Base-by-base conservation (phyloP, 1,140 invertebrate genomes). In the Anagrus nilaparvatae region DNA sequence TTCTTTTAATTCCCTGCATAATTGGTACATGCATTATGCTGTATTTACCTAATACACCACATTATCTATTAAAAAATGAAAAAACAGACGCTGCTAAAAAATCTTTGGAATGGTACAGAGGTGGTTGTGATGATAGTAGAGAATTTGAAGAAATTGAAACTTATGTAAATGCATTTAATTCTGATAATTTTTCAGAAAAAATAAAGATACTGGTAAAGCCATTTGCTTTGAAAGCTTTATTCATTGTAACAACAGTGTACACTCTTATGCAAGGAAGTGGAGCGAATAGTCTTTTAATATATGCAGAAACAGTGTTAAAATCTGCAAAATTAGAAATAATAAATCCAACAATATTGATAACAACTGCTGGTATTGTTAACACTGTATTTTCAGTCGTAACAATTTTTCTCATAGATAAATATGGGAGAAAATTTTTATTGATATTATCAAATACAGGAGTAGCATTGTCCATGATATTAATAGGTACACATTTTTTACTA, bases 231-330 rank as follows among this genome's bases (percentile, higher is more conserved):
- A n/a, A n/a, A n/a, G n/a, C n/a, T n/a, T n/a, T n/a, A n/a, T n/a
- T n/a, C n/a, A n/a, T n/a, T n/a, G n/a, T n/a, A n/a, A n/a, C n/a
- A n/a, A n/a, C n/a, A n/a, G n/a, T n/a, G n/a, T 79, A 82, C 52
- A 65, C 78, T 5, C 78, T 83, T 13, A 81, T 87, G 56, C 81
- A 86, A 54, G 70, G 84, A 27, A 81, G 76, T 38, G 81, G 84
- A 2, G 78, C 83, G 14, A 81, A 80, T 38, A 80, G 78, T 2
- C 69, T 87, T 18, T 76, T 79, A 47, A 78, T 79, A 24, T 85
- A 85, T 52, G 73, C 81, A 9, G 78, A 83, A 40, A 73, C 75
- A 29, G 85, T 88, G 49, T 77, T 87, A 43, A 70, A 74, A 8
- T 57, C 67, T 24, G 71, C 73, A 19, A 73, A 76, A 38, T 67